Conservation (phyloP, 2,797 vertebrate genomes). For the Gymnocypris eckloni region DNA sequence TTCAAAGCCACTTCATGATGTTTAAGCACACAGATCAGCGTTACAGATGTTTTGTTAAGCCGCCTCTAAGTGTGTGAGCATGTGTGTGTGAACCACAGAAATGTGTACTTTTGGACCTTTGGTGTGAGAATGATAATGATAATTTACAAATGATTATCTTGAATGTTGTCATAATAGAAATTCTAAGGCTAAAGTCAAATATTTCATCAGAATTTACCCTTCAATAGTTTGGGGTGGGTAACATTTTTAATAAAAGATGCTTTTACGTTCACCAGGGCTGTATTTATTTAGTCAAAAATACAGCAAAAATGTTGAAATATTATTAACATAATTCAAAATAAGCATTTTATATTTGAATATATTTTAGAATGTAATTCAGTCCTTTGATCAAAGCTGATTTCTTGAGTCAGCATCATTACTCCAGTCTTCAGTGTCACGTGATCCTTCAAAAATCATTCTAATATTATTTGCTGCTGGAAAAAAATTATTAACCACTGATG, state of each 20-base stretch:
- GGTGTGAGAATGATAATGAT: background rate
- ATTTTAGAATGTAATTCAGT: background rate
- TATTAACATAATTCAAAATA: background rate
- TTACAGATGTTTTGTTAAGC: conserved; percentile 38
- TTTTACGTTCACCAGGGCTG: background rate
- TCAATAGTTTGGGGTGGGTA: background rate
- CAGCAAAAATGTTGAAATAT: background rate
- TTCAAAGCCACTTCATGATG: conserved; percentile 70
- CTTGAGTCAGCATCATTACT: background rate
- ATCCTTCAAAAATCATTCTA: background rate
- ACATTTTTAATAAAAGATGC: background rate
- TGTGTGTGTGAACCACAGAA: background rate
- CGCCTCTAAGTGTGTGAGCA: background rate
- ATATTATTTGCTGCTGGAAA: background rate
- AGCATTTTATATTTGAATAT: background rate
- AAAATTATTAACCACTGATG: too few species aligned
- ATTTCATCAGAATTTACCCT: too few species aligned
- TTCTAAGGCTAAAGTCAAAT: background rate
- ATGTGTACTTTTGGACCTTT: background rate
- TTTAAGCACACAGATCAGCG: conserved; percentile 58
- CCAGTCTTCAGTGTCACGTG: background rate
- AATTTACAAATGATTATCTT: background rate
- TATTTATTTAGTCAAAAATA: background rate
- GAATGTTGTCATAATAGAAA: background rate
- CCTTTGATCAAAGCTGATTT: too few species aligned